These are phyloP conservation scores for Astreopora myriophthalma DNA, from an alignment of 64 coral and sea anemone genomes.

Conservation along the genomic window DNA sequence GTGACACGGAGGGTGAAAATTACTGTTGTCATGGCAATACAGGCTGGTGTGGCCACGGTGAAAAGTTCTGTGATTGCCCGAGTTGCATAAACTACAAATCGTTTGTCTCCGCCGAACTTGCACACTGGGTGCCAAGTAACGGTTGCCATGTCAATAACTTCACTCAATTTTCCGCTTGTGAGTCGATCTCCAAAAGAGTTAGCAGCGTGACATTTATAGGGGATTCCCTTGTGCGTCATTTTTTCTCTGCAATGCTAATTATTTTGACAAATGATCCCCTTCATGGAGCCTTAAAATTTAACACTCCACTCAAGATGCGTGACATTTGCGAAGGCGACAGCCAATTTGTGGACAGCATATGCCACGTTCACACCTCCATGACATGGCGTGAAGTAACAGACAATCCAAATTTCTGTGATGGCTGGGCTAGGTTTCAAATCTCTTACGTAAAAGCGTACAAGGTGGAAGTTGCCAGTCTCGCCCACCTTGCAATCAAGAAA, in stretches of 20 bases:
- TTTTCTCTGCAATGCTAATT: constrained; percentile 77
- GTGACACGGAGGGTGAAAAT: constrained; percentile 50
- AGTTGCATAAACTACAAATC: constrained; percentile 76
- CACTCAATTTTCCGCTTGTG: constrained; percentile 73
- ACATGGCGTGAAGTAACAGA: constrained; percentile 48
- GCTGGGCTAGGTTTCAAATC: constrained; percentile 33
- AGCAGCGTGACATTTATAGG: constrained; percentile 82
- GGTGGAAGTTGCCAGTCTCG: constrained; percentile 48
- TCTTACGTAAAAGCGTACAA: constrained; percentile 86
- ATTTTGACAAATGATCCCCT: constrained; percentile 75
- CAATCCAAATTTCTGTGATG: constrained; percentile 65
- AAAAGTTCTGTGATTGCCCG: constrained; percentile 64
- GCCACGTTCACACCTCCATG: constrained; percentile 79
- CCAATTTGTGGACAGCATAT: constrained; percentile 90
- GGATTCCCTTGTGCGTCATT: constrained; percentile 89
- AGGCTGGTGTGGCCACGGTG: constrained; percentile 75
- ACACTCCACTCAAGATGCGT: constrained; percentile 30
- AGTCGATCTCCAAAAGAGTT: constrained; percentile 19
- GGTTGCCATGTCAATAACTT: constrained; percentile 73
- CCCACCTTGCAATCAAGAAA: constrained; percentile 42
- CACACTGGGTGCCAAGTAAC: constrained; percentile 63
- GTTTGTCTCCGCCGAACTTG: constrained; percentile 79
- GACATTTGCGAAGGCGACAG: constrained; percentile 74
- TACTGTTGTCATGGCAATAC: constrained; percentile 79
- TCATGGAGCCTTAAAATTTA: constrained; percentile 63